Evolutionary conservation across 2,797 vertebrate genomes (phyloP).

Genomic region (Meda fulgida): DNA sequence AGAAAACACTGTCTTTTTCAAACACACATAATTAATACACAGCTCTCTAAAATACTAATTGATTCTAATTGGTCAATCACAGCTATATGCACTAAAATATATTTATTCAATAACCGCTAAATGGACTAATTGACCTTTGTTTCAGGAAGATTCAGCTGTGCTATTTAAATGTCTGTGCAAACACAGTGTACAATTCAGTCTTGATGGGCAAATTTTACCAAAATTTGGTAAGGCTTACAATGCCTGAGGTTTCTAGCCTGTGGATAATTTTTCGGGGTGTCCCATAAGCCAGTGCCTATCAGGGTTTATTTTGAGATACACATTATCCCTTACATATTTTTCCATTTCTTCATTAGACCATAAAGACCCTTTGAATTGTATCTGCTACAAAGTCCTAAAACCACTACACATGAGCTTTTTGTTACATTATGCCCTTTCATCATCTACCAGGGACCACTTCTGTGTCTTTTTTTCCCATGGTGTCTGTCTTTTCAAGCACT

Average conservation of each 20-base stretch:
- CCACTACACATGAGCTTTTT: constrained; percentile 7
- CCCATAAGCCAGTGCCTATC: neutral
- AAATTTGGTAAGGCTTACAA: neutral
- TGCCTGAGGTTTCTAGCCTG: neutral
- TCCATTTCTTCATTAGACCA: neutral
- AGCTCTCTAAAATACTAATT: constrained; percentile 38
- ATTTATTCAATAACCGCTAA: constrained; percentile 2
- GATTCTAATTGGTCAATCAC: constrained; percentile 13
- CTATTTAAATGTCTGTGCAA: neutral
- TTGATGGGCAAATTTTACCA: neutral
- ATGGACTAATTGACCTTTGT: neutral
- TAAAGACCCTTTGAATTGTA: constrained; percentile 2
- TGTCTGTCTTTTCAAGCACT: constrained; percentile 25
- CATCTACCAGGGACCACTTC: constrained; percentile 5
- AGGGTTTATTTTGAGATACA: constrained; percentile 5
- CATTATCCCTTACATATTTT: neutral
- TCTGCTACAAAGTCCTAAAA: constrained; percentile 8
- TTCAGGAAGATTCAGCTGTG: neutral
- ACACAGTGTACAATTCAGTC: neutral
- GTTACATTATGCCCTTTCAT: constrained; percentile 25
- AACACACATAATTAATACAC: constrained; percentile 48
- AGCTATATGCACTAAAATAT: neutral
- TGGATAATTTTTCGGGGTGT: neutral
- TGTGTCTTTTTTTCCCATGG: neutral
- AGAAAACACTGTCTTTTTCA: constrained; percentile 52